Conservation (phyloP, 2,888 invertebrate genomes). For the Autographa gamma region DNA sequence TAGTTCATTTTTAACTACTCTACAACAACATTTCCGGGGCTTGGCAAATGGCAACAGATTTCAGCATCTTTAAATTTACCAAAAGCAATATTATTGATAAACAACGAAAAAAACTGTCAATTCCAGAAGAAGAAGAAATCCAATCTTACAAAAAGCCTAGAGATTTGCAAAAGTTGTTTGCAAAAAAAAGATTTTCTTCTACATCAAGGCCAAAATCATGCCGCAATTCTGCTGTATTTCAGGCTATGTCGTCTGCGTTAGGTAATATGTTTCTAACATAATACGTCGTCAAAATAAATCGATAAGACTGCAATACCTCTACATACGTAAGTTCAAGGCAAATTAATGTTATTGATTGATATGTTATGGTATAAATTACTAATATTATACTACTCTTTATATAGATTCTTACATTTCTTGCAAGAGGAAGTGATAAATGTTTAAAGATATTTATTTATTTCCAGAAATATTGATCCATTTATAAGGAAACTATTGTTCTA, state of each 20-base stretch:
- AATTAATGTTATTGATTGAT: slow-evolving; percentile 23
- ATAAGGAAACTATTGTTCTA: slow-evolving; percentile 18
- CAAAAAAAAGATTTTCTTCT: neutral
- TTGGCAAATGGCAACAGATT: too few relatives aligned
- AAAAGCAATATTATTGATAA: too few relatives aligned
- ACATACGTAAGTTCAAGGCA: slow-evolving; percentile 37
- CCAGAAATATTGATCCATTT: slow-evolving; percentile 19
- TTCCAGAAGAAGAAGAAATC: too few relatives aligned
- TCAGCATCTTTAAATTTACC: too few relatives aligned
- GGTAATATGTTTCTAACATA: slow-evolving; percentile 12
- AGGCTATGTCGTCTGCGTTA: neutral
- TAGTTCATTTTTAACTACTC: neutral
- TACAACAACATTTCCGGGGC: too few relatives aligned
- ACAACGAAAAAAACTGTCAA: too few relatives aligned
- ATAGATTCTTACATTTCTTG: slow-evolving; percentile 13
- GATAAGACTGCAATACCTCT: slow-evolving; percentile 19
- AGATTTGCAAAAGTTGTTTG: neutral
- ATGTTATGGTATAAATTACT: slow-evolving; percentile 8
- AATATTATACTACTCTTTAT: neutral
- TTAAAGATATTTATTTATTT: slow-evolving; percentile 5
- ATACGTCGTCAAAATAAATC: slow-evolving; percentile 28
- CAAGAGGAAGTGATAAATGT: slow-evolving; percentile 13
- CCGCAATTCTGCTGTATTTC: neutral
- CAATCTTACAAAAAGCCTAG: too few relatives aligned
- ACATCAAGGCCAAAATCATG: neutral